Percentiles rank a stretch among this genome's conserved stretches.
These are phyloP conservation scores for Cephus cinctus DNA, from an alignment of 1,140 invertebrate species.

Conservation along the genomic window DNA sequence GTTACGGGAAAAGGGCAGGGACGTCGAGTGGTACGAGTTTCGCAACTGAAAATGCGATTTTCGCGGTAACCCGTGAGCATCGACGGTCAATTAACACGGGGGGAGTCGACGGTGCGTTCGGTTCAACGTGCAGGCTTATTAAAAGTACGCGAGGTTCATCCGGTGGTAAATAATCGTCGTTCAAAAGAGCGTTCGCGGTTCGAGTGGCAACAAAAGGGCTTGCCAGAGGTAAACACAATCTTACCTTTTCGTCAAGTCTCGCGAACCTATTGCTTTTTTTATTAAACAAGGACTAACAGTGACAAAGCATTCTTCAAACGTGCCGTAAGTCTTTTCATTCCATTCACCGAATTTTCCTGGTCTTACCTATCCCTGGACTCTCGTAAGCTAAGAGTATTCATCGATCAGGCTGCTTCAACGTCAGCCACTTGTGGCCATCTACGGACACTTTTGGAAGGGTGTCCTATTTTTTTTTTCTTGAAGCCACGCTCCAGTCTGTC, in stretches of 20 bases:
- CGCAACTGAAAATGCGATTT: conserved; percentile 26
- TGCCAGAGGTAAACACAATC: conserved; percentile 41
- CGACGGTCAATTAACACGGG: no score
- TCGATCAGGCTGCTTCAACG: conserved; percentile 39
- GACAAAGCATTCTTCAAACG: conserved; percentile 19
- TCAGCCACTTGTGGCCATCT: conserved; percentile 45
- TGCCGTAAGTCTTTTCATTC: conserved; percentile 9
- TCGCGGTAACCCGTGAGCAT: conserved; percentile 22
- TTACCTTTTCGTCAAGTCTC: neutral
- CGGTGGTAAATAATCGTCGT: no score
- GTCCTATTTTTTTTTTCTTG: conserved; percentile 11
- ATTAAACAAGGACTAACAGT: neutral
- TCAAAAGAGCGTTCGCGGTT: conserved; percentile 22
- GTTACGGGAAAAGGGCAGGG: conserved; percentile 55
- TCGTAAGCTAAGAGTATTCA: no score
- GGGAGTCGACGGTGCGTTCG: no score
- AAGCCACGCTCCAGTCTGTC: no score
- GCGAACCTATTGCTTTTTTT: conserved; percentile 1
- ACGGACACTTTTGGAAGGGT: conserved; percentile 28
- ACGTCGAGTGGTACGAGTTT: conserved; percentile 42
- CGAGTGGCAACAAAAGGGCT: conserved; percentile 40
- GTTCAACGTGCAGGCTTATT: no score
- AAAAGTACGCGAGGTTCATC: no score
- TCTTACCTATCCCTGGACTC: no score
- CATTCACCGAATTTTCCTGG: neutral